Conservation (phyloP, 2,888 invertebrate genomes). For the Bugulina stolonifera region DNA sequence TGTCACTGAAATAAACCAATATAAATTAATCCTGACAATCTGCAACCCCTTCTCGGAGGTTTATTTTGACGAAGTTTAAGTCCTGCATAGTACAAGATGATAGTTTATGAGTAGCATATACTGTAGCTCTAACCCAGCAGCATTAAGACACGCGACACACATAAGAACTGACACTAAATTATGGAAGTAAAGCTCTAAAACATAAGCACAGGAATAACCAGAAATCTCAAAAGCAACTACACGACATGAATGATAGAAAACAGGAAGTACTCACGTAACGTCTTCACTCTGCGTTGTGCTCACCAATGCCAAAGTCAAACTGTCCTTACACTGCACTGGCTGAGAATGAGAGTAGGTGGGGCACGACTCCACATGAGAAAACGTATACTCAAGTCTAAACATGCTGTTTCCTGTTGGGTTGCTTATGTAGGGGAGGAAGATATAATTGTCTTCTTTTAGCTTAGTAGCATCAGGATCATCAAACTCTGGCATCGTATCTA, state of each 20-base stretch:
- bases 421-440: slow-evolving; percentile 12
- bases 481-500: not conserved
- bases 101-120: too few relatives aligned
- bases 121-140: too few relatives aligned
- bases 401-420: slow-evolving; percentile 9
- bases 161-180: too few relatives aligned
- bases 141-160: too few relatives aligned
- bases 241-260: too few relatives aligned
- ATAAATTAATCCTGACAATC: too few relatives aligned
- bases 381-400: not conserved
- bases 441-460: slow-evolving; percentile 3
- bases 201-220: too few relatives aligned
- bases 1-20: not conserved
- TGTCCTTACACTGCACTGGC: slow-evolving; percentile 4
- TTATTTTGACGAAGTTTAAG: too few relatives aligned
- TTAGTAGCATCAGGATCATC: not conserved
- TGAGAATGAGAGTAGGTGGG: not conserved
- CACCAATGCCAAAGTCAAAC: not conserved
- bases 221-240: too few relatives aligned
- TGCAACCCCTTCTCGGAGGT: too few relatives aligned
- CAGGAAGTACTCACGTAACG: not conserved
- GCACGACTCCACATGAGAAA: not conserved
- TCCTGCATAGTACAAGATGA: too few relatives aligned
- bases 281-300: not conserved
- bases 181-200: too few relatives aligned